Base-by-base conservation (phyloP, 1,140 invertebrate genomes). In the Phocides pigmalion region DNA sequence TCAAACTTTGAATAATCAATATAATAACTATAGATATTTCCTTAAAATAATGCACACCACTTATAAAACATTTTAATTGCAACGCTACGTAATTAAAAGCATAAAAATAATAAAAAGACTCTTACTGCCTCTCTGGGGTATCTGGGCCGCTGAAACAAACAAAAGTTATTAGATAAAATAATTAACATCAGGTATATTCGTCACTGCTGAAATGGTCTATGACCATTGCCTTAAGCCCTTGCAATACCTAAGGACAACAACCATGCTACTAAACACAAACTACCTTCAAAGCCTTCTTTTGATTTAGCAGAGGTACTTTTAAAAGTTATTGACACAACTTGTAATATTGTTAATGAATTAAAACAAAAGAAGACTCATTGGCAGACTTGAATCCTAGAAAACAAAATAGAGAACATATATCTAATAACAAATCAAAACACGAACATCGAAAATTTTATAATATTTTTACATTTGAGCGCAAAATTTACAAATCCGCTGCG, bases 81-180 rank as follows among this genome's bases (percentile, higher is more conserved):
- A 28, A 3, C 20, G 5, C 20, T 22, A 22, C n/a, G n/a, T n/a
- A n/a, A n/a, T n/a, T 28, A 49, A 35, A 14, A 51, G 20, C n/a
- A 28, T 19, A 44, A 41, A 25, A 14, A 44, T 47, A 35, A 37
- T 58, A n/a, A 49, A 72, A 66, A 62, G 6, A 66, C 94, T 95
- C 95, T 96, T 93, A 96, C 95, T 95, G 94, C 94, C 95, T 93
- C 96, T 95, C 93, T 97, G 96, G 85, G 96, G 96, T 92, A 97
- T 96, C 94, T 97, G 96, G 87, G 96, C 96, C 93, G 96, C 96
- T 96, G 95, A 80, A 96, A 96, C 91, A 94, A 94, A 94, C 6
- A 94, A 93, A 73, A 70, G 20, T 54, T 41, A 65, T 50, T 58
- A 44, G 59, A 62, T 49, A 53, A 50, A 47, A 54, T 49, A 47